Conservation (phyloP, 2,797 vertebrate genomes). For the Scarus forsteni region DNA sequence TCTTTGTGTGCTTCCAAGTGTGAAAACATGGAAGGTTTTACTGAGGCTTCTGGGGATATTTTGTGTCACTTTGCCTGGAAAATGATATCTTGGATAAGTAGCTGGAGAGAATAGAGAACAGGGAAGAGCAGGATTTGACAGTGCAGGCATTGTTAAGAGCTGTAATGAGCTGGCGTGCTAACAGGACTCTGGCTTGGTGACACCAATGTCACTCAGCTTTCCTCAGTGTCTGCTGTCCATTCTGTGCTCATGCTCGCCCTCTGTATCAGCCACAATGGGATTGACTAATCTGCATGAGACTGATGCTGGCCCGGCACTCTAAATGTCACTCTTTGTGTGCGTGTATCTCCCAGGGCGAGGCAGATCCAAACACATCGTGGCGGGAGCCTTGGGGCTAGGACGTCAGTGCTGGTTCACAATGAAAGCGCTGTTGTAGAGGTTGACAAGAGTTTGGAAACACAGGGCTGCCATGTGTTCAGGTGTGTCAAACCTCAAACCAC, state of each 20-base stretch:
- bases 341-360: conserved; percentile 40
- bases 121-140: conserved; percentile 40
- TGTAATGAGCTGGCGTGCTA: conserved; percentile 65
- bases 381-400: conserved; percentile 39
- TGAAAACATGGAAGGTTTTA: conserved; percentile 47
- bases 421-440: conserved; percentile 17
- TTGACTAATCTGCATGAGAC: conserved; percentile 69
- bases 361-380: conserved; percentile 48
- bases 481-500: conserved; percentile 46
- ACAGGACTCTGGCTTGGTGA: conserved; percentile 19
- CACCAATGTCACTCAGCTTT: conserved; percentile 47
- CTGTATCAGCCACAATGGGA: conserved; percentile 50
- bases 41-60: conserved; percentile 56
- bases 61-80: conserved; percentile 60
- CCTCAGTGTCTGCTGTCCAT: conserved; percentile 37
- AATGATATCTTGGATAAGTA: conserved; percentile 61
- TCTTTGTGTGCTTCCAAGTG: conserved; percentile 51
- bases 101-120: conserved; percentile 37
- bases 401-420: conserved; percentile 19
- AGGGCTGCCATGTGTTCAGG: conserved; percentile 49
- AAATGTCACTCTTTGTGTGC: conserved; percentile 75
- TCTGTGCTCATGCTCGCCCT: conserved; percentile 27
- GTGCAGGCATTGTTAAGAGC: conserved; percentile 51
- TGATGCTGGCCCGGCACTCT: conserved; percentile 54
- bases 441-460: conserved; percentile 41